A percentile compares a stretch with the other conserved stretches of the same genome.
phyloP scores from a whole-genome alignment of 2,113 vertebrate species.

The Melanerpes formicivorus region DNA sequence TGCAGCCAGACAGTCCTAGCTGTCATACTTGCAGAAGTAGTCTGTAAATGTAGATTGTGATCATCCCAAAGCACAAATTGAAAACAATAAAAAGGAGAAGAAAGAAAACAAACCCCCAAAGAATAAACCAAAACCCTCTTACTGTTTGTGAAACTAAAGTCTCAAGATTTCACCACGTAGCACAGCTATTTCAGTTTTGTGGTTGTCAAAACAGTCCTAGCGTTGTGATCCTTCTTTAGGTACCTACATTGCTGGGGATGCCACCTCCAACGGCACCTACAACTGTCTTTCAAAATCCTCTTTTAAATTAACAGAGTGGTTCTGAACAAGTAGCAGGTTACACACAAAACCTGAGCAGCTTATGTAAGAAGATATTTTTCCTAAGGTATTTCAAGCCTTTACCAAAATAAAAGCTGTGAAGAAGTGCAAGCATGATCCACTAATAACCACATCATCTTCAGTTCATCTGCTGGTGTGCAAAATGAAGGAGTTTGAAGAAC shows the following conservation, averaged over 20 bases:
- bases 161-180: background rate
- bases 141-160: background rate
- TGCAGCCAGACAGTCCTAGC: background rate
- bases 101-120: background rate
- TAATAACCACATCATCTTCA: background rate
- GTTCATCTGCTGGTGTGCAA: background rate
- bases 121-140: background rate
- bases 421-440: background rate
- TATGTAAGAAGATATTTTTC: background rate
- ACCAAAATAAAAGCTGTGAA: background rate
- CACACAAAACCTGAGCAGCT: background rate
- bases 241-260: background rate
- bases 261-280: background rate
- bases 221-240: background rate
- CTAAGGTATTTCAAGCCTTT: background rate
- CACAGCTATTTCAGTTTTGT: background rate
- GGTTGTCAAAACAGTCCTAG: background rate
- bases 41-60: background rate
- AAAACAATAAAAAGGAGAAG: background rate
- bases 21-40: background rate
- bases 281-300: background rate
- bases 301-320: background rate
- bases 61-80: background rate
- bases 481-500: background rate
- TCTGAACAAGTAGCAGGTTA: background rate